Conservation (phyloP, 1,140 invertebrate species). For the Trichomalopsis sarcophagae region DNA sequence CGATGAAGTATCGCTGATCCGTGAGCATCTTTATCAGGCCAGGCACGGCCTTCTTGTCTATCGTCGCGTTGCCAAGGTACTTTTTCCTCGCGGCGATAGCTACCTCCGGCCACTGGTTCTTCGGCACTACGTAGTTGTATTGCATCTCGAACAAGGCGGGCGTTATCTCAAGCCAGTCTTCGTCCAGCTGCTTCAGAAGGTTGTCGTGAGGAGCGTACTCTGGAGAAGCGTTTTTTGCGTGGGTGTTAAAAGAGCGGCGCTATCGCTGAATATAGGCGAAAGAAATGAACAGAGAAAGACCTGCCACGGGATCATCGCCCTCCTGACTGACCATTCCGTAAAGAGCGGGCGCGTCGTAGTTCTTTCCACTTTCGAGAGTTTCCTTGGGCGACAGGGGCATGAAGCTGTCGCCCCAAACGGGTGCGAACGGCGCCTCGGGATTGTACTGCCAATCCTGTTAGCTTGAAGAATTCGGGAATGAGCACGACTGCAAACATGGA, state of each 20-base stretch:
- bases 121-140: background rate
- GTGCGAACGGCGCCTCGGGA: background rate
- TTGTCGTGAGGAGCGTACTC: slow-evolving; percentile 22
- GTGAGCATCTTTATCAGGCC: background rate
- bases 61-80: background rate
- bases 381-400: background rate
- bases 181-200: slow-evolving; percentile 6
- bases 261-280: background rate
- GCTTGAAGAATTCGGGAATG: no score
- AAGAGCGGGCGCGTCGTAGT: slow-evolving; percentile 18
- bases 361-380: background rate
- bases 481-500: background rate
- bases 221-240: background rate
- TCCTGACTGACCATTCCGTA: background rate
- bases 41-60: background rate
- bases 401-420: slow-evolving; percentile 2
- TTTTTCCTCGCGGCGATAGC: background rate
- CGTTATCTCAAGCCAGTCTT: background rate
- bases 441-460: slow-evolving; percentile 19
- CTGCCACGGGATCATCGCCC: slow-evolving; percentile 6
- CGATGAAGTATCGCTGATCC: slow-evolving; percentile 16
- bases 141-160: background rate
- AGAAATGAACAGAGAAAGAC: background rate
- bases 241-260: background rate
- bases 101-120: background rate